Conservation (phyloP, 2,888 invertebrate genomes). For the Stenodema calcarata region DNA sequence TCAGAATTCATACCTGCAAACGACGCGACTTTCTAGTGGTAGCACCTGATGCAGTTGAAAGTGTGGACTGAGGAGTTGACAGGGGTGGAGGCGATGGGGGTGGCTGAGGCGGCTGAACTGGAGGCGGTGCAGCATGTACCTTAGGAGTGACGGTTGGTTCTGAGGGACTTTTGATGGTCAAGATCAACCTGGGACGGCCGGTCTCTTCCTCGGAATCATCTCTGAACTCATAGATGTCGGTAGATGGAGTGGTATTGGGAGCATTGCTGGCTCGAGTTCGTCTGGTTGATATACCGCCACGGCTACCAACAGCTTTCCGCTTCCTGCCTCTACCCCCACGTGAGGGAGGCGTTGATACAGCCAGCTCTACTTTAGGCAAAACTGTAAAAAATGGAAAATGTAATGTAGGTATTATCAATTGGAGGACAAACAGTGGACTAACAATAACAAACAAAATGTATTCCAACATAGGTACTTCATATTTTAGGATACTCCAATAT, state of each 20-base stretch:
- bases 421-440: too few relatives aligned
- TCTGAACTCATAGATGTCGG: slow-evolving; percentile 89
- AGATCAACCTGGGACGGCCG: slow-evolving; percentile 75
- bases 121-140: slow-evolving; percentile 52
- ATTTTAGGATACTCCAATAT: not conserved
- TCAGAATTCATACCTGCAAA: slow-evolving; percentile 71
- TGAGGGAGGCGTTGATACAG: slow-evolving; percentile 61
- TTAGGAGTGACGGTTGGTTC: slow-evolving; percentile 59
- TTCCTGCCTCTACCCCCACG: slow-evolving; percentile 64
- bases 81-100: slow-evolving; percentile 52
- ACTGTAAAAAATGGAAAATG: slow-evolving; percentile 4
- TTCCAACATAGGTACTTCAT: too few relatives aligned
- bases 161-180: slow-evolving; percentile 77
- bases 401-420: too few relatives aligned
- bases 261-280: slow-evolving; percentile 53
- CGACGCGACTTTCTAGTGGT: slow-evolving; percentile 81
- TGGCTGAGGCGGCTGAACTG: slow-evolving; percentile 52
- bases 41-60: slow-evolving; percentile 63
- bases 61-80: slow-evolving; percentile 59
- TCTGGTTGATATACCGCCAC: slow-evolving; percentile 53
- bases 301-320: slow-evolving; percentile 61
- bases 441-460: too few relatives aligned
- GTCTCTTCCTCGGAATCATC: slow-evolving; percentile 84
- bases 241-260: slow-evolving; percentile 60
- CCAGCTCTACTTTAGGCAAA: not conserved